Evolutionary conservation across 2,888 invertebrate species (phyloP), one percentile per base, ranked within the genome.

Genomic region (Nipponacmea schrenckii): DNA sequence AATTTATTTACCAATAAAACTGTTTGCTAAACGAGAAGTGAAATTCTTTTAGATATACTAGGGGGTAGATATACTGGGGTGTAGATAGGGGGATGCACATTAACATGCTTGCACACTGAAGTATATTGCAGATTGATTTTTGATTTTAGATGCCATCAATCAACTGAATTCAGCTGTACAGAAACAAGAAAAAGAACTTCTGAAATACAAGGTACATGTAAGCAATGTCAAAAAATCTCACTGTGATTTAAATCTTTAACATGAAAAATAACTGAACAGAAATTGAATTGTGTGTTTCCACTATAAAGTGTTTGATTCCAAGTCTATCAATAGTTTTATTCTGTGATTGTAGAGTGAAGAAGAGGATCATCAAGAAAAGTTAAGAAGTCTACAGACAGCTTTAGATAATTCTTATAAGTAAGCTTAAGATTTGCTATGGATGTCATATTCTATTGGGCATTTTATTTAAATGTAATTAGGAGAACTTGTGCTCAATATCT

Each of bases 121-220:
- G 15, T 62, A 20, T 14, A 15, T 48, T 20, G 12, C 39, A 56
- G 24, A 26, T 46, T 69, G 0, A n/a, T 64, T 48, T 15, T 17
- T 64, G 65, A 66, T 76, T 80, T 46, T 82, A 90, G 89, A 97
- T 88, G 95, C 95, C 0, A 95, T 98, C 26, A 93, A 95, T 88
- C 93, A 96, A 70, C 91, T 97, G 79, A 96, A 95, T 48, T 92
- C 93, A 0, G 93, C 94, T 83, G 94, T 94, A 79, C 94, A 94
- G 86, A 94, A 93, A 84, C 90, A 95, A 65, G 95, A 96, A 79
- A 92, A 92, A 50, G 96, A 96, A 83, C 91, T 94, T 0, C 86
- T 88, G 67, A 84, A 79, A 75, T 63, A 85, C 8, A 87, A 83
- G 79, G 89, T 89, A n/a, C n/a, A n/a, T n/a, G n/a, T n/a, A 71